Evolutionary conservation across 1,140 invertebrate species (phyloP).

Genomic region (Centruroides sculpturatus): DNA sequence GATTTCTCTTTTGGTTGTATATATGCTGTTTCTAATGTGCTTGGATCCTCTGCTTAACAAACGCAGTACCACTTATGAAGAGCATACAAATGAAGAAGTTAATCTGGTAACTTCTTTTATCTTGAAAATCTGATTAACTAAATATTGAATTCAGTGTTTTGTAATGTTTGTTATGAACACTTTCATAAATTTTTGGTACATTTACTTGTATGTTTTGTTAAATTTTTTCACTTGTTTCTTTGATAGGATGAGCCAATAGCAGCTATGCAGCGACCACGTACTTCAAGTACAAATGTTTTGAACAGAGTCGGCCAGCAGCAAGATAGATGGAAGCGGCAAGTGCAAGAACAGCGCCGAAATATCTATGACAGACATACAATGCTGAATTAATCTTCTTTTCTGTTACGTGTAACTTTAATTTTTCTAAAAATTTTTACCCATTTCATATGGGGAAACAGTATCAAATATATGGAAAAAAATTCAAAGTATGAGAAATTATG

Average conservation of each 20-base stretch:
- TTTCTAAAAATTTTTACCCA: too few relatives aligned
- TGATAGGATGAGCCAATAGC: too few relatives aligned
- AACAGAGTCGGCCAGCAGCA: conserved; percentile 91
- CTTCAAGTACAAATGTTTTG: conserved; percentile 41
- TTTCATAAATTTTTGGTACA: too few relatives aligned
- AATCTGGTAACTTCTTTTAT: conserved; percentile 22
- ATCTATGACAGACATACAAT: conserved; percentile 96
- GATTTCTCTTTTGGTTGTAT: conserved; percentile 84
- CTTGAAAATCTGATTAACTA: not conserved
- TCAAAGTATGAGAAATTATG: too few relatives aligned
- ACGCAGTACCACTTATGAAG: conserved; percentile 72
- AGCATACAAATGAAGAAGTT: conserved; percentile 95
- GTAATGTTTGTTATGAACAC: too few relatives aligned
- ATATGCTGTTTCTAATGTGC: conserved; percentile 95
- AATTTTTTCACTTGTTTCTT: too few relatives aligned
- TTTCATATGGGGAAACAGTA: too few relatives aligned
- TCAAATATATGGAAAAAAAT: too few relatives aligned
- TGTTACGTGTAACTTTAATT: too few relatives aligned
- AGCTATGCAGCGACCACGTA: too few relatives aligned
- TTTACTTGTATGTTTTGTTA: too few relatives aligned
- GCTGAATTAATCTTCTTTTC: conserved; percentile 56
- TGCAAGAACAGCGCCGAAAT: conserved; percentile 87
- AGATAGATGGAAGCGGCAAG: conserved; percentile 93
- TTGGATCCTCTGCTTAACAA: conserved; percentile 91
- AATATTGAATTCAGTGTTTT: not conserved